Conservation (phyloP, 2,113 vertebrate genomes). For the Nothobranchius furzeri region DNA sequence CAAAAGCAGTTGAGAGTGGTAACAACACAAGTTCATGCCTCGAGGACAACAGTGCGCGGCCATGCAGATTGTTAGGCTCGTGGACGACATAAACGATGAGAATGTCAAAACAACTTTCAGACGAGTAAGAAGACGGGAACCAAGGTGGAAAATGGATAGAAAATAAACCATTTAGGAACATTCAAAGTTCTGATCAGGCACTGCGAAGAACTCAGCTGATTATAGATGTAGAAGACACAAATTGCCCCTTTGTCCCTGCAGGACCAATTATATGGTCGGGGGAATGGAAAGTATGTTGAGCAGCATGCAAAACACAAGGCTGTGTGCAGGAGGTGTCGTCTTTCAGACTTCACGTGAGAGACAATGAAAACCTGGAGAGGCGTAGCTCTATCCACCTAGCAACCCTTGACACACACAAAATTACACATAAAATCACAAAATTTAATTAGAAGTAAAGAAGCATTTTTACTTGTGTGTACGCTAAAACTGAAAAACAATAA, state of each 20-base stretch:
- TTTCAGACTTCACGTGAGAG: slow-evolving; percentile 37
- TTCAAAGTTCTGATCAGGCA: slow-evolving; percentile 22
- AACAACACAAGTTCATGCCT: slow-evolving; percentile 54
- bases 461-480: too few species aligned
- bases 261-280: slow-evolving; percentile 29
- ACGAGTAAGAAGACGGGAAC: slow-evolving; percentile 41
- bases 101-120: slow-evolving; percentile 65
- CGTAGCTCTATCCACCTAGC: background rate
- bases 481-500: too few species aligned
- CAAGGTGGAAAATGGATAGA: slow-evolving; percentile 5
- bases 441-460: too few species aligned
- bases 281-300: slow-evolving; percentile 63
- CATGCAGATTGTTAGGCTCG: slow-evolving; percentile 52
- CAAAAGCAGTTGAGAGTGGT: slow-evolving; percentile 54
- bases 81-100: slow-evolving; percentile 56
- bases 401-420: too few species aligned
- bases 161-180: slow-evolving; percentile 15
- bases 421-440: too few species aligned
- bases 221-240: slow-evolving; percentile 12
- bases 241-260: slow-evolving; percentile 32
- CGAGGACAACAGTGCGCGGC: slow-evolving; percentile 33
- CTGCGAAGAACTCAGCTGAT: slow-evolving; percentile 17
- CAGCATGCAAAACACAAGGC: slow-evolving; percentile 49
- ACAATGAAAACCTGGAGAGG: slow-evolving; percentile 38
- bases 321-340: slow-evolving; percentile 38